Base-by-base conservation (phyloP, 2,113 vertebrate species). In the Bubo scandiacus region DNA sequence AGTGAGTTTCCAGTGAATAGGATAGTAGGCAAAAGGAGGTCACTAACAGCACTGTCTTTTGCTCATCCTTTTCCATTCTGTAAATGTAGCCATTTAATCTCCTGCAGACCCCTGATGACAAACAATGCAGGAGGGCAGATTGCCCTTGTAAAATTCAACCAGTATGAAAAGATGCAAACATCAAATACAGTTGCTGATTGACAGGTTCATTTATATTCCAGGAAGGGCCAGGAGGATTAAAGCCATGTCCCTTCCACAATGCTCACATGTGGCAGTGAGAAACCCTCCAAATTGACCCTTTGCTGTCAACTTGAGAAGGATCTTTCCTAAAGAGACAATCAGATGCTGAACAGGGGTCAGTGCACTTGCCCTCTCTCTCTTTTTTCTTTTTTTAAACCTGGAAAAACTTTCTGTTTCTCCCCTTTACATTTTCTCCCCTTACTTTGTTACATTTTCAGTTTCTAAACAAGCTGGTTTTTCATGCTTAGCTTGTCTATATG, bases 241-340 rank as follows among this genome's bases (percentile, higher is more conserved):
- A 84, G 59, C 13, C 4, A 8, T 15, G 74, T 85, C 32, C 18
- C 38, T 47, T 75, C 73, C 26, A 42, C 61, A 75, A 9, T 6
- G n/a, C 15, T 82, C 29, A 59, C 1, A 3, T 1, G 0, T 3
- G 1, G 40, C 1, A 0, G 57, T 12, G 54, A 88, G 70, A 90
- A 89, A 58, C 12, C 8, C 2, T 45, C 43, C 1, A 1, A 63
- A 86, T 0, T 14, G 59, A 84, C 21, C 63, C 43, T 59, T 52
- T 86, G 62, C 54, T 84, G 54, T 32, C 72, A 43, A 14, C 57
- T 40, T 40, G 75, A 72, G 42, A 34, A 86, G 29, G 36, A 42
- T 38, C 58, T 47, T 52, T 80, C 65, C 77, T 54, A 34, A 45
- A 36, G 19, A 81, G 19, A 45, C 0, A 0, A 30, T 14, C 58